These are phyloP conservation scores for Drosophila birchii DNA, from an alignment of 2,888 invertebrate genomes.

Conservation along the genomic window DNA sequence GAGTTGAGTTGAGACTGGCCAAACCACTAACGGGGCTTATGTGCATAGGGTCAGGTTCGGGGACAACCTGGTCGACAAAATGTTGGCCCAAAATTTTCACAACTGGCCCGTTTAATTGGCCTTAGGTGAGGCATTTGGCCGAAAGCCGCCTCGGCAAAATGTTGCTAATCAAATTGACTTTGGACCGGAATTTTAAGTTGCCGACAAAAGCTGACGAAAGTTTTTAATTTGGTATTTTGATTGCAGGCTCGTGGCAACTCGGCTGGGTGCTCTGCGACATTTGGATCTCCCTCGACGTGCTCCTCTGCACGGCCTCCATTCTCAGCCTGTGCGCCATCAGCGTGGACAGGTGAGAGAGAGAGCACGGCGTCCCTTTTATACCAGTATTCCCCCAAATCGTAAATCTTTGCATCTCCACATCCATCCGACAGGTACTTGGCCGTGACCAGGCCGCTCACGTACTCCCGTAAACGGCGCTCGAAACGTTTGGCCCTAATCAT, in stretches of 20 bases:
- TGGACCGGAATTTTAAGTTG: constrained; percentile 48
- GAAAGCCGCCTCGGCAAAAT: constrained; percentile 27
- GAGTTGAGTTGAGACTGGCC: constrained; percentile 8
- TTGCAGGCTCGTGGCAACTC: constrained; percentile 92
- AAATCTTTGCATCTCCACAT: constrained; percentile 23
- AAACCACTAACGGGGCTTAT: constrained; percentile 47
- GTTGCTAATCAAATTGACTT: constrained; percentile 54
- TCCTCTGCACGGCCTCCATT: constrained; percentile 97
- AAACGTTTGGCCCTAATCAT: constrained; percentile 93
- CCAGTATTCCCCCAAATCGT: constrained; percentile 13
- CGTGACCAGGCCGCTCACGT: constrained; percentile 96
- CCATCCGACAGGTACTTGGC: constrained; percentile 90
- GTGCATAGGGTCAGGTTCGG: constrained; percentile 18
- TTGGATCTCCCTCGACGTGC: constrained; percentile 97
- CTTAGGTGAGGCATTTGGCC: constrained; percentile 41
- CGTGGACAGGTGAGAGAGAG: constrained; percentile 88
- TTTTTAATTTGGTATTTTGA: constrained; percentile 44
- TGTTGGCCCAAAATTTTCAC: constrained; percentile 19
- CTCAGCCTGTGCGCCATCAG: constrained; percentile 97
- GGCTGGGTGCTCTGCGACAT: constrained; percentile 95
- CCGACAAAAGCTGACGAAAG: constrained; percentile 24
- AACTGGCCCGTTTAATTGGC: constrained; percentile 39
- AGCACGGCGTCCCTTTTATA: constrained; percentile 92
- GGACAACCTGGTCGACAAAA: neutral
- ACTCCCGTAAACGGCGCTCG: constrained; percentile 94